phyloP scores from a whole-genome alignment of 2,888 invertebrate species.

The Rhagonycha fulva region DNA sequence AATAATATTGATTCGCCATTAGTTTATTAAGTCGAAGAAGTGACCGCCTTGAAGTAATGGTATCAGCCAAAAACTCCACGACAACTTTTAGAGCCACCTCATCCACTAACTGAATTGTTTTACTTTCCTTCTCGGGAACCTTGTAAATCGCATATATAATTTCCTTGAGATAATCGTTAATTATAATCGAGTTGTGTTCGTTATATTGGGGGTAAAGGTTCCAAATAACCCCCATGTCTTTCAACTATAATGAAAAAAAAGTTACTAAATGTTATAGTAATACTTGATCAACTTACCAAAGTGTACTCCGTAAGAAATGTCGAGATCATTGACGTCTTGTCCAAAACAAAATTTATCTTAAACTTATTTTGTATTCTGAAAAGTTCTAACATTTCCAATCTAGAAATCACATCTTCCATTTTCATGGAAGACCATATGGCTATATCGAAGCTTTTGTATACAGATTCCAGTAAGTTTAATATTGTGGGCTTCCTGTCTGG shows the following conservation, averaged over 20 bases:
- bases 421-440: background rate
- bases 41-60: no score
- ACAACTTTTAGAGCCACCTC: no score
- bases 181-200: background rate
- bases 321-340: background rate
- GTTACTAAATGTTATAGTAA: background rate
- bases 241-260: background rate
- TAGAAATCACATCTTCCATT: background rate
- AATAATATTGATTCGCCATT: no score
- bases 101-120: no score
- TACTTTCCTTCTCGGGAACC: no score
- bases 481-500: background rate
- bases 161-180: background rate
- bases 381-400: background rate
- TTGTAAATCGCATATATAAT: background rate
- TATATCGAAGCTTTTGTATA: background rate
- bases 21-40: no score
- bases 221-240: background rate
- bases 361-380: background rate
- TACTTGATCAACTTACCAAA: background rate
- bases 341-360: background rate
- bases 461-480: background rate
- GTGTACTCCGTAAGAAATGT: background rate
- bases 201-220: background rate
- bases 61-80: no score